Conservation (phyloP, 2,113 vertebrate species). For the Pelmatolapia mariae region DNA sequence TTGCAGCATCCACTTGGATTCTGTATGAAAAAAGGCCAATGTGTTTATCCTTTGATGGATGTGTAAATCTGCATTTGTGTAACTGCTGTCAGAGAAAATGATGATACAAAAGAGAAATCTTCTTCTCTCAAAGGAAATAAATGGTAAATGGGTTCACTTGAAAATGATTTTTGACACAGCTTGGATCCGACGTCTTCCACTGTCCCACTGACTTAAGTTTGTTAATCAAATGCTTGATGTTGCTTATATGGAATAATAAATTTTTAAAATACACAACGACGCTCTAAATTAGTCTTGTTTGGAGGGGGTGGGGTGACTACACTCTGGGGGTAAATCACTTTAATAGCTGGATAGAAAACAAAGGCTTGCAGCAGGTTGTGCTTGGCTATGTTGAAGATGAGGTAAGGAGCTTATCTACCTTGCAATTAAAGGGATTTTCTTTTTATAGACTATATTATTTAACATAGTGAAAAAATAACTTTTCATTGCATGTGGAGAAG, state of each 20-base stretch:
- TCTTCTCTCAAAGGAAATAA: neutral
- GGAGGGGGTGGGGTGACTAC: neutral
- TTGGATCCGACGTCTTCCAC: neutral
- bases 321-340: slow-evolving; percentile 19
- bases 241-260: neutral
- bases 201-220: neutral
- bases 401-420: slow-evolving; percentile 37
- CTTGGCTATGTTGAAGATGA: neutral
- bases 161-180: neutral
- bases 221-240: neutral
- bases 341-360: slow-evolving; percentile 17
- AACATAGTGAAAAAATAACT: neutral
- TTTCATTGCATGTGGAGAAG: neutral
- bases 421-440: slow-evolving; percentile 28
- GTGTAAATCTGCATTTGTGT: neutral
- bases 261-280: neutral
- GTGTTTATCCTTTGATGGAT: neutral
- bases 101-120: neutral
- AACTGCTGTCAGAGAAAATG: neutral
- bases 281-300: neutral
- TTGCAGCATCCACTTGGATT: neutral
- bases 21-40: neutral
- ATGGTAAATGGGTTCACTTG: neutral
- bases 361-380: slow-evolving; percentile 7
- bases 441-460: slow-evolving; percentile 11